These are phyloP conservation scores for Dynastes maya DNA, from an alignment of 2,888 invertebrate species.

Conservation along the genomic window DNA sequence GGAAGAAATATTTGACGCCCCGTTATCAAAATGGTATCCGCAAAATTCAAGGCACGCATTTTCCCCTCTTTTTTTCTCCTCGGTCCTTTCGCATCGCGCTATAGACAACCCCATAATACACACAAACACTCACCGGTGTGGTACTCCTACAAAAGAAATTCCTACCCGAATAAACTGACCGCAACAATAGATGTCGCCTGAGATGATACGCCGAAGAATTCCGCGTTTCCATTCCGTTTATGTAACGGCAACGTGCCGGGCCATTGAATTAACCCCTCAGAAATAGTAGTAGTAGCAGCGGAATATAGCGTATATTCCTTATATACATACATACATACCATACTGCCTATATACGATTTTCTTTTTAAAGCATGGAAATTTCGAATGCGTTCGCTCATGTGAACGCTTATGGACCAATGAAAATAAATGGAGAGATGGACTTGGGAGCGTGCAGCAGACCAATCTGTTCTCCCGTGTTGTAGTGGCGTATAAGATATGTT, in stretches of 20 bases:
- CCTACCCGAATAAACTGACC: constrained; percentile 43
- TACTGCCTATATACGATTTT: constrained; percentile 8
- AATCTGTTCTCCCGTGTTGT: constrained; percentile 16
- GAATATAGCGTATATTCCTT: neutral
- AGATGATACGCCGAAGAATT: constrained; percentile 39
- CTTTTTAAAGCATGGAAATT: constrained; percentile 16
- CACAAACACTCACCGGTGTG: neutral
- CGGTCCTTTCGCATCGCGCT: neutral
- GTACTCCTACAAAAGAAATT: constrained; percentile 31
- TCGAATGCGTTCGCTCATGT: constrained; percentile 24
- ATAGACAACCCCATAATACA: neutral
- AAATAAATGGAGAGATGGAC: constrained; percentile 40
- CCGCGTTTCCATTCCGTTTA: constrained; percentile 44
- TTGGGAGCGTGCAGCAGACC: constrained; percentile 20
- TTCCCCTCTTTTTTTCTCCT: neutral
- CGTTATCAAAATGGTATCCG: constrained; percentile 33
- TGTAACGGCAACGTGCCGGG: constrained; percentile 33
- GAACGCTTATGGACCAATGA: constrained; percentile 33
- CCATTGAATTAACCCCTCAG: constrained; percentile 38
- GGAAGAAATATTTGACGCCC: constrained; percentile 5
- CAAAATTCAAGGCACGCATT: constrained; percentile 39
- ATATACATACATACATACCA: constrained; percentile 1
- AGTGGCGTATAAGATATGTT: neutral
- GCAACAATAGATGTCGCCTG: constrained; percentile 40
- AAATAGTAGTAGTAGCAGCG: neutral